These are phyloP conservation scores for Typhlichthys eigenmanni DNA, from an alignment of 2,797 vertebrate species.

Conservation along the genomic window DNA sequence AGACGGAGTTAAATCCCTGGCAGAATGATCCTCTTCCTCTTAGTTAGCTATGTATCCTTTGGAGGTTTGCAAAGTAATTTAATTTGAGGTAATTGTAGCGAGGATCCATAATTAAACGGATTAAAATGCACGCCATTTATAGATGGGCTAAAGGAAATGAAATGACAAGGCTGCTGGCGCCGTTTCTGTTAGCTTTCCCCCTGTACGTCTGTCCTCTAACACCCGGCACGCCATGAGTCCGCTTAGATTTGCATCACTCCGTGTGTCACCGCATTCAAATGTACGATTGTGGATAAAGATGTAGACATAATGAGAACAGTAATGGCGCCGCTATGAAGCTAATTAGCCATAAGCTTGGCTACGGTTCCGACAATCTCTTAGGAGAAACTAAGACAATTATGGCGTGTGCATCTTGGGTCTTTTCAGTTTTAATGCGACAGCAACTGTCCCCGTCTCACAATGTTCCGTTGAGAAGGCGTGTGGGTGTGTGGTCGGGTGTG, in stretches of 20 bases:
- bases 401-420: slow-evolving; percentile 30
- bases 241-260: slow-evolving; percentile 17
- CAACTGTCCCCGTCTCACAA: slow-evolving; percentile 1
- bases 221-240: slow-evolving; percentile 55
- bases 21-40: slow-evolving; percentile 69
- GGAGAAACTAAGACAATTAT: slow-evolving; percentile 24
- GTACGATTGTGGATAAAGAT: slow-evolving; percentile 64
- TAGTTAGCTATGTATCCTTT: slow-evolving; percentile 76
- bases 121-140: slow-evolving; percentile 80
- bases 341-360: not conserved
- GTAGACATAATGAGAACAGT: slow-evolving; percentile 37
- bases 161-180: slow-evolving; percentile 68
- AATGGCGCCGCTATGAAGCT: slow-evolving; percentile 30
- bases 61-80: slow-evolving; percentile 84
- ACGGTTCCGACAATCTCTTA: not conserved
- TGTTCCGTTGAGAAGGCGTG: slow-evolving; percentile 35
- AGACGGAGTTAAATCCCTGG: slow-evolving; percentile 73
- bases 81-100: slow-evolving; percentile 82
- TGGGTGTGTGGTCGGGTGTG: slow-evolving; percentile 19
- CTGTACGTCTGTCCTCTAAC: slow-evolving; percentile 58
- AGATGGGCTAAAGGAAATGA: slow-evolving; percentile 72
- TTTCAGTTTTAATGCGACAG: slow-evolving; percentile 23
- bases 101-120: slow-evolving; percentile 82
- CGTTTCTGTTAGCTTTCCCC: slow-evolving; percentile 53
- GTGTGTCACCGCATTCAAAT: slow-evolving; percentile 57